Evolutionary conservation across 2,113 vertebrate species (phyloP).

Genomic region (Montifringilla adamsi): DNA sequence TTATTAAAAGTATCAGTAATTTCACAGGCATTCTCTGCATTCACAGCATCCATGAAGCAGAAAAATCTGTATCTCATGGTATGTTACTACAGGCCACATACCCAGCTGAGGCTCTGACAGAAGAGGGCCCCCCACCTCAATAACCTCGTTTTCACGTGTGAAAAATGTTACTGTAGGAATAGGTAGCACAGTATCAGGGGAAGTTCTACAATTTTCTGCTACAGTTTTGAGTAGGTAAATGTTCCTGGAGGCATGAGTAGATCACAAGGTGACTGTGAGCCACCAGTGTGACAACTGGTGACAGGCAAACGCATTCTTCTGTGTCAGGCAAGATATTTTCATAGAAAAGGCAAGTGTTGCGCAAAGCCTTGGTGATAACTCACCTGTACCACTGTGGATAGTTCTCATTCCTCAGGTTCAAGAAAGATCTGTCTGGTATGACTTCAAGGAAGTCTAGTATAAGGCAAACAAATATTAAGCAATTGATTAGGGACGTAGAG

Average conservation of each 20-base stretch:
- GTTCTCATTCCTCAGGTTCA: neutral
- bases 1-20: neutral
- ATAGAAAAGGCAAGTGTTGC: neutral
- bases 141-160: neutral
- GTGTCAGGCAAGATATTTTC: neutral
- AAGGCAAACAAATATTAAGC: neutral
- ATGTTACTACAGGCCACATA: neutral
- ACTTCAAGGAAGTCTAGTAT: neutral
- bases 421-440: neutral
- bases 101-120: neutral
- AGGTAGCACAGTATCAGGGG: neutral
- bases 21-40: neutral
- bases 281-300: neutral
- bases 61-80: neutral
- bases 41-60: neutral
- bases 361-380: neutral
- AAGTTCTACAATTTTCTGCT: neutral
- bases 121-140: neutral
- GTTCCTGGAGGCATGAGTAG: neutral
- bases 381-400: neutral
- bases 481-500: neutral
- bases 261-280: neutral
- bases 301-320: neutral
- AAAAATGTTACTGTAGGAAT: neutral
- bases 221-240: neutral